Percentiles rank a stretch among this genome's conserved stretches.
phyloP scores from a whole-genome alignment of 2,888 invertebrate species.

The Pseudococcus longispinus region DNA sequence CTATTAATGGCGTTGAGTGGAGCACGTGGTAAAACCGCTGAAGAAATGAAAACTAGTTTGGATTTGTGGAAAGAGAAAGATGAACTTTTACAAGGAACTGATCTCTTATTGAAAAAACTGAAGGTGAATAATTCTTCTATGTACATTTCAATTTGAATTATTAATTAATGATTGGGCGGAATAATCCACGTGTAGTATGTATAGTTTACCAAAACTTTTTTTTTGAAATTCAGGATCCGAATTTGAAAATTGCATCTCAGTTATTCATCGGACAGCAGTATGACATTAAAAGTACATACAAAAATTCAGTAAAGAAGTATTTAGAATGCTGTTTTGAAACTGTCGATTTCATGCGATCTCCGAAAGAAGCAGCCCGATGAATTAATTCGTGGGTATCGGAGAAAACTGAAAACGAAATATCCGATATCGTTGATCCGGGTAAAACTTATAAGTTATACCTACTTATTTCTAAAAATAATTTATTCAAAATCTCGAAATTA shows the following conservation, averaged over 20 bases:
- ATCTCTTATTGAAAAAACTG: slow-evolving; percentile 58
- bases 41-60: slow-evolving; percentile 58
- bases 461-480: not conserved
- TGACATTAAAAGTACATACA: slow-evolving; percentile 66
- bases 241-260: slow-evolving; percentile 75
- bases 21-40: slow-evolving; percentile 59
- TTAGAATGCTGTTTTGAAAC: slow-evolving; percentile 73
- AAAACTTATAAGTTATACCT: no score
- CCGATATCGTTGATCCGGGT: slow-evolving; percentile 72
- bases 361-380: slow-evolving; percentile 64
- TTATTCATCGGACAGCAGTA: slow-evolving; percentile 71
- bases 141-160: not conserved
- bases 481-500: not conserved
- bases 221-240: slow-evolving; percentile 61
- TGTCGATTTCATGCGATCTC: slow-evolving; percentile 69
- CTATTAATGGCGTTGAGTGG: slow-evolving; percentile 62
- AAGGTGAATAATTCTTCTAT: slow-evolving; percentile 58
- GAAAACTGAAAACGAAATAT: slow-evolving; percentile 83
- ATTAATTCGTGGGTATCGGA: slow-evolving; percentile 84
- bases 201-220: no score
- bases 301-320: slow-evolving; percentile 68
- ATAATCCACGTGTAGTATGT: not conserved
- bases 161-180: not conserved
- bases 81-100: slow-evolving; percentile 33
- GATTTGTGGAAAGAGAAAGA: slow-evolving; percentile 58